Percentiles rank a stretch among this genome's conserved stretches.
phyloP scores from a whole-genome alignment of 2,888 invertebrate species.

The Trissoscelio sp. region DNA sequence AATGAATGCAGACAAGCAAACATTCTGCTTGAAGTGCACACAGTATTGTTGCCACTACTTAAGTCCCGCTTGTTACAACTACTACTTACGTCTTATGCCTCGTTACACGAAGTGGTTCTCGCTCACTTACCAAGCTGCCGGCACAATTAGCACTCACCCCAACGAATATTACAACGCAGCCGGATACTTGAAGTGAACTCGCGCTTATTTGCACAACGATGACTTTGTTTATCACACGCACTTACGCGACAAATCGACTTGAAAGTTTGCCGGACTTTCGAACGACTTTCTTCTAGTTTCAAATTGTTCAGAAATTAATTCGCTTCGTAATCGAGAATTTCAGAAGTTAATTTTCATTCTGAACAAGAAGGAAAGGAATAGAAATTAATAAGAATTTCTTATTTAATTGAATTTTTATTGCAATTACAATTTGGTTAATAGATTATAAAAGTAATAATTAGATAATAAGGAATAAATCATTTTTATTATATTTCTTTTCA shows the following conservation, averaged over 20 bases:
- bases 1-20: conserved; percentile 61
- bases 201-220: conserved; percentile 61
- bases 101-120: conserved; percentile 68
- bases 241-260: conserved; percentile 8
- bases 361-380: no score
- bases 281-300: no score
- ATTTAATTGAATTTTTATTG: no score
- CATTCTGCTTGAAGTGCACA: conserved; percentile 56
- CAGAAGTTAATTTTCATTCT: no score
- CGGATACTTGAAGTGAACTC: conserved; percentile 13
- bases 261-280: not conserved
- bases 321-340: no score
- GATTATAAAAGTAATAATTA: no score
- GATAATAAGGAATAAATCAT: no score
- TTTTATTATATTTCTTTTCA: no score
- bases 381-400: no score
- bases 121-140: conserved; percentile 60
- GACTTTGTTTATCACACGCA: conserved; percentile 43
- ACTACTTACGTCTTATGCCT: conserved; percentile 70
- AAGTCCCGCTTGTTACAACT: conserved; percentile 70
- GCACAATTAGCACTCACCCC: conserved; percentile 71
- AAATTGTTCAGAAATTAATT: no score
- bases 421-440: no score
- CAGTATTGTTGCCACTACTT: conserved; percentile 74
- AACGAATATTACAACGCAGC: conserved; percentile 28